These are phyloP conservation scores for Trochalopteron elliotii DNA, from an alignment of 2,113 vertebrate species.

Conservation along the genomic window DNA sequence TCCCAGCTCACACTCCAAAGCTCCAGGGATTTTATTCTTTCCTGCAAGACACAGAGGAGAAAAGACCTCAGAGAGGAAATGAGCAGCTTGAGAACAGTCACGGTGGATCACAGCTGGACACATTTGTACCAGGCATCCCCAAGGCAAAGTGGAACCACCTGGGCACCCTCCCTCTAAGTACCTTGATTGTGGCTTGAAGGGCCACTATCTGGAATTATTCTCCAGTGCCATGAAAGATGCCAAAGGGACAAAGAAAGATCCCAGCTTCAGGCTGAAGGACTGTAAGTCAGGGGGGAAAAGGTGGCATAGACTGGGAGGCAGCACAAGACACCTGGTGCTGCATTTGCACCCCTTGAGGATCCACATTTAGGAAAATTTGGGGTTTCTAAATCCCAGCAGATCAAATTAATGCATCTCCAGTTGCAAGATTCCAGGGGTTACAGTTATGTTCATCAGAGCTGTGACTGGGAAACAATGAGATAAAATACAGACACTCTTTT, in stretches of 20 bases:
- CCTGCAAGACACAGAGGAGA: not conserved
- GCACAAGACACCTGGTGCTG: not conserved
- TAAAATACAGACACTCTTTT: rapidly evolving
- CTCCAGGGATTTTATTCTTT: not conserved
- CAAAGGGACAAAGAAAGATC: not conserved
- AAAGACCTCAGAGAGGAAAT: not conserved
- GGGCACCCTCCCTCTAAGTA: not conserved
- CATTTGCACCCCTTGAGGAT: not conserved
- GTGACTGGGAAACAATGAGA: not conserved
- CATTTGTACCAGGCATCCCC: not conserved
- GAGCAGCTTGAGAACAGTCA: not conserved
- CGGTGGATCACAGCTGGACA: not conserved
- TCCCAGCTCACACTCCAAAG: not conserved
- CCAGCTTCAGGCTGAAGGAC: not conserved
- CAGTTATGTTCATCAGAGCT: not conserved
- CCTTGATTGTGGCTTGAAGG: too few species aligned
- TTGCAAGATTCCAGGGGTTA: not conserved
- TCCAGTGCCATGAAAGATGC: not conserved
- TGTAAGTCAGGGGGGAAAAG: not conserved
- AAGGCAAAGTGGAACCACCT: not conserved
- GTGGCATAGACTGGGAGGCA: not conserved
- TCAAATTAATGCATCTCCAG: not conserved
- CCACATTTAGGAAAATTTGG: not conserved
- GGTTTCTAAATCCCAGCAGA: not conserved
- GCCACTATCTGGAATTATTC: rapidly evolving